Evolutionary conservation across 1,140 invertebrate genomes (phyloP).

Genomic region (Ceratitis capitata): DNA sequence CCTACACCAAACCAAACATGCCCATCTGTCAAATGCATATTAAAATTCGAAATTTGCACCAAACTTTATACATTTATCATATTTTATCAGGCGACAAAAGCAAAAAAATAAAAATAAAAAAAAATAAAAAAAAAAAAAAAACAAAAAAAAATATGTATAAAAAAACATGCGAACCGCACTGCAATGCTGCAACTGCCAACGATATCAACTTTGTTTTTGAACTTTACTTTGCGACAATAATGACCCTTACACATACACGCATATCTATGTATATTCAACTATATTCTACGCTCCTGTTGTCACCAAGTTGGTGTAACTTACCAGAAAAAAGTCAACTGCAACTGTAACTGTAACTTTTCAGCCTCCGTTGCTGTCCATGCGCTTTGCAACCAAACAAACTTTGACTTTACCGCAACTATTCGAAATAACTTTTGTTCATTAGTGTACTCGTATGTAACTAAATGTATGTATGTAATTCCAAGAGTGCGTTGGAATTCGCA

Average conservation of each 20-base stretch:
- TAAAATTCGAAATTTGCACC: not conserved
- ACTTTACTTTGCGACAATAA: not conserved
- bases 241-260: not conserved
- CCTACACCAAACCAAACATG: too few species aligned
- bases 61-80: slow-evolving; percentile 2
- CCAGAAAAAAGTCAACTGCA: not conserved
- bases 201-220: not conserved
- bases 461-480: too few species aligned
- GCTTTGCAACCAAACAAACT: not conserved
- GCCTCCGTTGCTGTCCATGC: not conserved
- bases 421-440: not conserved
- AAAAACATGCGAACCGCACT: not conserved
- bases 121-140: not conserved
- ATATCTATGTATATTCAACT: not conserved
- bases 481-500: not conserved
- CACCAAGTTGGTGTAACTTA: not conserved
- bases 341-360: not conserved
- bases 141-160: too few species aligned
- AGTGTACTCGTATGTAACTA: not conserved
- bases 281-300: too few species aligned
- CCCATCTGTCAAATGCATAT: not conserved
- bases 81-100: not conserved
- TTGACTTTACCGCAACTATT: not conserved
- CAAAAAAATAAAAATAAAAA: not conserved
- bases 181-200: not conserved